Base-by-base conservation (phyloP, 2,888 invertebrate genomes). In the Cephus pygmeus region DNA sequence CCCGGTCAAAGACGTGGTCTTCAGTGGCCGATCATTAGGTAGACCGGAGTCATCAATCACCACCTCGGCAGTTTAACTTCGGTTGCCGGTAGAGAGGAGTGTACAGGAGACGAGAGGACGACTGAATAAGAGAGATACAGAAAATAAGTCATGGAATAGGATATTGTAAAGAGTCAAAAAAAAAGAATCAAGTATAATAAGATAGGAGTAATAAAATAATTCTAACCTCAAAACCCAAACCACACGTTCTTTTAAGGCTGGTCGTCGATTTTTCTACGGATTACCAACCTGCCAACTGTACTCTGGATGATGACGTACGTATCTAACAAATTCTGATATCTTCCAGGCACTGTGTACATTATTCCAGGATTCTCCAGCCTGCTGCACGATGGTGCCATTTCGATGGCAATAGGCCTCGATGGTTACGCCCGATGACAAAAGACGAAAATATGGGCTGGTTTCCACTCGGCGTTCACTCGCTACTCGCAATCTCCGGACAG, bases 1-100 rank as follows among this genome's bases (percentile, higher is more conserved):
- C 73, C 40, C 69, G 35, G 35, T 36, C 74, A 56, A 56, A 56
- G 56, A 56, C 56, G 34, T 71, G 31, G 71, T 71, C 71, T 71
- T 74, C 74, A 12, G 81, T 83, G 84, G 83, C 83, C 85, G 87
- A 86, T 87, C 86, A 86, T 87, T 87, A 87, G n/a, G 30, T 56
- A 56, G 81, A 83, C 83, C 80, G 85, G 84, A 86, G 83, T 86
- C 87, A 87, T 87, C 87, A 86, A 87, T 87, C 87, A 87, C 86
- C 82, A 80, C 78, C 33, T 69, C 82, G 82, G 80, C 85, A 84
- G 83, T 85, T 85, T 84, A 86, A 85, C 85, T 86, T 71, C 85
- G 82, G 81, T 82, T 84, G 85, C 84, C 82, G 86, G 84, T 84
- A 79, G 77, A 71, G 34, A 30, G 30, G 71, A 31, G 71, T 30